Percentiles rank a stretch among this genome's conserved stretches.
These are phyloP conservation scores for Drosophila bunnanda DNA, from an alignment of 2,888 invertebrate genomes.

Conservation along the genomic window DNA sequence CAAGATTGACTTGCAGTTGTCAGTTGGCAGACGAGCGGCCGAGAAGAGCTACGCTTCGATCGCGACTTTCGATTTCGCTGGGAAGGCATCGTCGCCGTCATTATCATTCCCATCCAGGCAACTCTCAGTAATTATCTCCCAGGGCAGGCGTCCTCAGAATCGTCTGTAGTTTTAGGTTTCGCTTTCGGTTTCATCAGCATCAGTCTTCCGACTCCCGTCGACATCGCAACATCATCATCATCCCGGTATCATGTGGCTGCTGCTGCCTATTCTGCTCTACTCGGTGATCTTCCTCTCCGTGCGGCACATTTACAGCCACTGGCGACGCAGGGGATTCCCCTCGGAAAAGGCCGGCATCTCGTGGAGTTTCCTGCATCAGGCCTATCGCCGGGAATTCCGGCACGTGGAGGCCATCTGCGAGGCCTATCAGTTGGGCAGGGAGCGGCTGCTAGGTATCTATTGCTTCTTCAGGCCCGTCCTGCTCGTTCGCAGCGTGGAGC, in stretches of 20 bases:
- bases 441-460: conserved; percentile 87
- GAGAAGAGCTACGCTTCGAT: conserved; percentile 34
- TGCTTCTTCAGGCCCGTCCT: conserved; percentile 88
- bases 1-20: conserved; percentile 55
- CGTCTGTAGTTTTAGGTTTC: conserved; percentile 21
- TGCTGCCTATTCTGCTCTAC: conserved; percentile 78
- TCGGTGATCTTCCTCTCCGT: conserved; percentile 67
- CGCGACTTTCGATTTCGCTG: conserved; percentile 71
- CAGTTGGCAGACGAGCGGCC: conserved; percentile 43
- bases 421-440: conserved; percentile 75
- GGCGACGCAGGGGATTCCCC: conserved; percentile 81
- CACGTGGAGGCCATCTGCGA: conserved; percentile 74
- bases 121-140: conserved; percentile 60
- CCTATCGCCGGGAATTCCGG: conserved; percentile 79
- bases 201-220: conserved; percentile 56
- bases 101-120: conserved; percentile 59
- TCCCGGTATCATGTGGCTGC: conserved; percentile 72
- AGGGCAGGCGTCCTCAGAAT: conserved; percentile 35
- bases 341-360: conserved; percentile 63
- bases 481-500: conserved; percentile 87
- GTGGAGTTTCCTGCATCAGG: conserved; percentile 65
- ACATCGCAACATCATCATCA: conserved; percentile 48
- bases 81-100: conserved; percentile 15
- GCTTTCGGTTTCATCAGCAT: conserved; percentile 17
- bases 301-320: conserved; percentile 80